phyloP scores from a whole-genome alignment of 2,113 vertebrate species.

The Piprites chloris region DNA sequence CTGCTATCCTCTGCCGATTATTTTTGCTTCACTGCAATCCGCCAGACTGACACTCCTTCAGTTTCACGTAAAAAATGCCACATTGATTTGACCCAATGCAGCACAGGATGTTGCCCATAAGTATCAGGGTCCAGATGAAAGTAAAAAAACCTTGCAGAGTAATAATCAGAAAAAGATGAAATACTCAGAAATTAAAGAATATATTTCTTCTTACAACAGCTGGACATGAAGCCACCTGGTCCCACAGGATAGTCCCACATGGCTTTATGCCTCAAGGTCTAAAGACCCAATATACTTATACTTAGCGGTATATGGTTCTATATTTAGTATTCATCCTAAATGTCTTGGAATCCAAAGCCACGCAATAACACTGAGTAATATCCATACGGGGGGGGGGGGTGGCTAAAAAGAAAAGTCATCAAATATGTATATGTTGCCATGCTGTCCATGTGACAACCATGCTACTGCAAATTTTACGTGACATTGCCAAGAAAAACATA shows the following conservation, averaged over 20 bases:
- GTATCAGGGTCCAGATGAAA: neutral
- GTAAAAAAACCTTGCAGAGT: neutral
- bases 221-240: neutral
- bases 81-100: neutral
- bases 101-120: neutral
- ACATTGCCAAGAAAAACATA: neutral
- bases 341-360: neutral
- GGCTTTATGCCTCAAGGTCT: neutral
- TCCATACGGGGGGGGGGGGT: too few species aligned
- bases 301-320: neutral
- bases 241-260: neutral
- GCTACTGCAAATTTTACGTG: neutral
- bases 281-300: neutral
- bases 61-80: neutral
- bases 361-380: neutral
- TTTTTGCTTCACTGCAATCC: neutral
- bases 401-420: neutral
- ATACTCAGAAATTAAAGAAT: neutral
- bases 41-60: neutral
- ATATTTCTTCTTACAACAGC: neutral
- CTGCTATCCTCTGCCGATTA: neutral
- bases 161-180: neutral
- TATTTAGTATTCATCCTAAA: neutral
- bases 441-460: neutral
- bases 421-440: neutral